Evolutionary conservation across 2,113 vertebrate genomes (phyloP), one percentile per base, ranked within the genome.

Genomic region (Scomber japonicus): DNA sequence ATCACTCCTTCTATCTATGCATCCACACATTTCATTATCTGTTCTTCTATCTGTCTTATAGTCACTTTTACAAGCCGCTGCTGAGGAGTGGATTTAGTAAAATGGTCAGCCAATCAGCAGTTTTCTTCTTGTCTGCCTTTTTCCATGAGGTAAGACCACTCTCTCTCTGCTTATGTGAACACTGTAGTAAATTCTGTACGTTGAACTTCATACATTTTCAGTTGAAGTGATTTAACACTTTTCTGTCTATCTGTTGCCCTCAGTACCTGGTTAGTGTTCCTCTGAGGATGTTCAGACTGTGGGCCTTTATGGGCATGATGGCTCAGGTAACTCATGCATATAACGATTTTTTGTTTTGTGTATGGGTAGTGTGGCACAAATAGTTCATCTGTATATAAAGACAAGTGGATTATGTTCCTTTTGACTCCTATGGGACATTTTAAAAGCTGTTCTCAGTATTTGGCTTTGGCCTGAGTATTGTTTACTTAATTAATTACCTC

Each of bases 291-390:
- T 97, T 98, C 94, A 95, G 97, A 17, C 95, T 96, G 14, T 98
- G 97, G 97, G 96, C 97, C 0, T 98, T 98, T 81, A 96, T 93
- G 24, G 97, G 96, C 21, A 98, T 98, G 97, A 97, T 97, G 95
- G 94, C 94, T 7, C 97, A 98, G 97, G 97, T 98, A 63, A 46
- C 54, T 75, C 5, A 53, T 67, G 24, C 24, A 27, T 53, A 27
- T 46, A 17, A 55, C 14, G 44, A 46, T 1, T 13, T 30, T 11
- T 57, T 48, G 8, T 11, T 16, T 14, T 31, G 10, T 21, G 12
- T 14, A 16, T 5, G 24, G 46, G 17, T 53, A 17, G 8, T 16
- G 11, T 15, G 16, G 48, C 19, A 35, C 30, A 17, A 40, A 8
- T 30, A 56, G 55, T 68, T 49, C n/a, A 24, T 80, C 44, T 24